Evolutionary conservation across 2,797 vertebrate species (phyloP), one percentile per base, ranked within the genome.

Genomic region (Podargus strigoides): DNA sequence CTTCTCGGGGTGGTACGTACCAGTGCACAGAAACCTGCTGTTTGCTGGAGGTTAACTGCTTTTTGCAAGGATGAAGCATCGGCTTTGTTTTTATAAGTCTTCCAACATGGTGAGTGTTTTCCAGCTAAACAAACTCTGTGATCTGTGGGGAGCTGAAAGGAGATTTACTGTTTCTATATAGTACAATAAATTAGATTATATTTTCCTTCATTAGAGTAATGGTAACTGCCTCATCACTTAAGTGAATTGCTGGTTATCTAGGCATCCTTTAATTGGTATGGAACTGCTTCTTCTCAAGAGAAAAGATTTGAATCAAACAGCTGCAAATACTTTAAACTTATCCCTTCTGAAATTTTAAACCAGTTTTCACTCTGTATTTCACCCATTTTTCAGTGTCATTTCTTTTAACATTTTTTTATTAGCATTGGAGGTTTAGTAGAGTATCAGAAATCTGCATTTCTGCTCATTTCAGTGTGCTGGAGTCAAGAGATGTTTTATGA

Each of bases 191-290:
- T 50, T 34, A 50, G n/a, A 24, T 26, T 85, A 3, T 63, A 5
- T 77, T 87, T 92, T 83, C 59, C 28, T 85, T 89, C 27, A 10
- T 58, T 79, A 67, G 83, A 89, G 32, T 59, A 14, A 39, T 28
- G 47, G 21, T 42, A 72, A 44, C 22, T 64, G 47, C 60, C 34
- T 83, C 17, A 24, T 73, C 17, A 30, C 42, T 73, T 47, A 8
- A 73, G 9, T 36, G 36, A 83, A 46, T 85, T 76, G 26, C 53
- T 90, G 73, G 24, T 87, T 87, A 58, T 24, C 26, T 32, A 58
- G 53, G 14, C 17, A 39, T 53, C 22, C 34, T 77, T 67, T 83
- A 56, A 28, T 14, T 60, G 28, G 19, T 44, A 14, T 73, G 58
- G 39, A 88, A 67, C 80, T 72, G 23, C 49, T 9, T 64, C 50